phyloP scores from a whole-genome alignment of 2,888 invertebrate species.

The Euproctis similis region DNA sequence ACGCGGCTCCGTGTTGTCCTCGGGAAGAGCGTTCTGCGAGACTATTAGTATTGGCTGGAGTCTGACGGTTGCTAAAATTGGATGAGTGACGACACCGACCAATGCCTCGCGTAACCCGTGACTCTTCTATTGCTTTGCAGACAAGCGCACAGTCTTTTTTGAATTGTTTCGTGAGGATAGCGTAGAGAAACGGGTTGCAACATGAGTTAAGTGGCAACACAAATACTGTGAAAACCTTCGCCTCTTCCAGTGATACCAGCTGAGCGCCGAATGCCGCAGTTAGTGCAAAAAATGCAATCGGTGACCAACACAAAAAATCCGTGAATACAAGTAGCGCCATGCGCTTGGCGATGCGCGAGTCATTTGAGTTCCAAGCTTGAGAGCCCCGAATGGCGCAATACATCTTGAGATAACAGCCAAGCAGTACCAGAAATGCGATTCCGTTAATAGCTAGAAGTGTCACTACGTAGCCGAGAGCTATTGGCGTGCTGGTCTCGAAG shows the following conservation, averaged over 20 bases:
- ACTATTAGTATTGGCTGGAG: conserved; percentile 90
- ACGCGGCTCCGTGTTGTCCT: conserved; percentile 77
- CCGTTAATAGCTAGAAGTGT: conserved; percentile 94
- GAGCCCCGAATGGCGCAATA: conserved; percentile 98
- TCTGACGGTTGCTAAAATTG: conserved; percentile 91
- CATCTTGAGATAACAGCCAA: conserved; percentile 98
- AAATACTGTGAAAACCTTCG: conserved; percentile 97
- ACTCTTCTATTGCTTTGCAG: conserved; percentile 97
- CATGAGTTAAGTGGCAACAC: conserved; percentile 96
- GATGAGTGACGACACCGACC: conserved; percentile 90
- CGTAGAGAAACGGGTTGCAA: conserved; percentile 98
- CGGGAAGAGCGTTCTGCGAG: conserved; percentile 86
- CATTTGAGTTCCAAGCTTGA: conserved; percentile 98
- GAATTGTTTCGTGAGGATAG: conserved; percentile 97
- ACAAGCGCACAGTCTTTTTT: conserved; percentile 97
- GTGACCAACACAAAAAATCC: conserved; percentile 98
- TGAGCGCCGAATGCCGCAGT: conserved; percentile 95
- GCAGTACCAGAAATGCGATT: conserved; percentile 93
- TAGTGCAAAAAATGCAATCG: conserved; percentile 95
- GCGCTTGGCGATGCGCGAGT: conserved; percentile 95
- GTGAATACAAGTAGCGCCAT: conserved; percentile 98
- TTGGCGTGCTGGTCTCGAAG: conserved; percentile 88
- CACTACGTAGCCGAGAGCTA: conserved; percentile 91
- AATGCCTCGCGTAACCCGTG: conserved; percentile 90
- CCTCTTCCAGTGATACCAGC: conserved; percentile 93